These are phyloP conservation scores for Lacerta viridis DNA, from an alignment of 2,797 vertebrate species.

Conservation along the genomic window DNA sequence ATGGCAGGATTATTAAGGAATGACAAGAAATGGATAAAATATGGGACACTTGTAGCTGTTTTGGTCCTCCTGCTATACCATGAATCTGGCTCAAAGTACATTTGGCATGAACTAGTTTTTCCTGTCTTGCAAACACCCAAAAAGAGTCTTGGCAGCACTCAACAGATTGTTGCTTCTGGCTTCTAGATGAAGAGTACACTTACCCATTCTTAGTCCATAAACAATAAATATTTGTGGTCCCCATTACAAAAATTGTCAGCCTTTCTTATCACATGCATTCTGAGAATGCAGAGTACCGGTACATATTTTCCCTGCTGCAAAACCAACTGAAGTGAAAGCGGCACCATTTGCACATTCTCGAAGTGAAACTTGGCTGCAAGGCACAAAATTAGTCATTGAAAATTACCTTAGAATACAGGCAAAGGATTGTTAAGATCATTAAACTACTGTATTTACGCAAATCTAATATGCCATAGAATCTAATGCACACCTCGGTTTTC, in stretches of 20 bases:
- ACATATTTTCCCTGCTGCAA: constrained; percentile 36
- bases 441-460: not conserved
- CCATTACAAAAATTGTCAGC: not conserved
- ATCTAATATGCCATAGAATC: no score
- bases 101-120: not conserved
- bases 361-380: not conserved
- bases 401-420: constrained; percentile 31
- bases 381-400: constrained; percentile 31
- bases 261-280: not conserved
- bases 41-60: not conserved
- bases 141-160: not conserved
- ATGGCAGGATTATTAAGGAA: not conserved
- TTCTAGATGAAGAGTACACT: constrained; percentile 32
- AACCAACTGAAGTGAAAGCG: constrained; percentile 24
- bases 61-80: not conserved
- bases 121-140: constrained; percentile 16
- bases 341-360: not conserved
- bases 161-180: constrained; percentile 36
- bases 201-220: not conserved
- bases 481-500: no score
- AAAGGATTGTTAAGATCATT: not conserved
- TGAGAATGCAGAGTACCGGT: not conserved
- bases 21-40: not conserved
- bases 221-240: constrained; percentile 16
- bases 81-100: not conserved